A percentile compares a stretch with the other conserved stretches of the same genome.
phyloP scores from a whole-genome alignment of 1,140 invertebrate genomes.

The Trichogramma pretiosum region DNA sequence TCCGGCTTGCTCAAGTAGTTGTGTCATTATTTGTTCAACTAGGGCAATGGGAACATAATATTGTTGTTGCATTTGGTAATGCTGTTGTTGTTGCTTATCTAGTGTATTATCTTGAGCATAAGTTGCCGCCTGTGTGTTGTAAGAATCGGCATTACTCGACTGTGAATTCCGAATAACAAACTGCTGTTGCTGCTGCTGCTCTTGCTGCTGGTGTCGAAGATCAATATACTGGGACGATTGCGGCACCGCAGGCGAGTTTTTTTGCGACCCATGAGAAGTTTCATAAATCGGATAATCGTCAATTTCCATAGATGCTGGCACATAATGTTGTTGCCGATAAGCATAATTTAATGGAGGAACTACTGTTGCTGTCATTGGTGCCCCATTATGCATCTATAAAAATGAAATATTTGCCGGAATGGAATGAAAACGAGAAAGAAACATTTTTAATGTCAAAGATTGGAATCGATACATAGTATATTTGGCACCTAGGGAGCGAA shows the following conservation, averaged over 20 bases:
- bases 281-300: not conserved
- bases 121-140: conserved; percentile 22
- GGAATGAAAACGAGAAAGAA: no score
- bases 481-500: no score
- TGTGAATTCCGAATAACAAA: conserved; percentile 32
- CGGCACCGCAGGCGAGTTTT: not conserved
- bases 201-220: not conserved
- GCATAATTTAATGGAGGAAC: no score
- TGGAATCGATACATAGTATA: no score
- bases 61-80: conserved; percentile 25
- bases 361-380: no score
- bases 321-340: no score
- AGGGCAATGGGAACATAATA: conserved; percentile 24
- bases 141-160: conserved; percentile 28
- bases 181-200: conserved; percentile 23
- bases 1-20: conserved; percentile 27
- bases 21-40: conserved; percentile 27
- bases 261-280: not conserved
- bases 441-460: no score
- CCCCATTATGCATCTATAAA: no score
- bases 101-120: conserved; percentile 34
- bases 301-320: no score
- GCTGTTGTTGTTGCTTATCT: conserved; percentile 26
- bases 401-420: no score
- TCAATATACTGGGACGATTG: not conserved